Evolutionary conservation across 2,888 invertebrate genomes (phyloP).

Genomic region (Smittia sp.): DNA sequence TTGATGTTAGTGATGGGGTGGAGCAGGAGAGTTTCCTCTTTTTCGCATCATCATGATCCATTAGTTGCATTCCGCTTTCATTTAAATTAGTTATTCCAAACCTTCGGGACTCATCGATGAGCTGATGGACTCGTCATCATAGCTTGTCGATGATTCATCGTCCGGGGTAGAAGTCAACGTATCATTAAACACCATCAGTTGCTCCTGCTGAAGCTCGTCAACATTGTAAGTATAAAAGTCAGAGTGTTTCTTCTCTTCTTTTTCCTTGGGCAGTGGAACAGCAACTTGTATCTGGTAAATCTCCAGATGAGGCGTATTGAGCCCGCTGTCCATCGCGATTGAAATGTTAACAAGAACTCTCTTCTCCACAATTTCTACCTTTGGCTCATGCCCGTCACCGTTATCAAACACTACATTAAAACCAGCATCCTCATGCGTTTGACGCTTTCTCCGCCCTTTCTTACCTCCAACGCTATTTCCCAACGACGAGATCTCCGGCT

Average conservation of each 20-base stretch:
- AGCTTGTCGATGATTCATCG: neutral
- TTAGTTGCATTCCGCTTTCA: conserved; percentile 23
- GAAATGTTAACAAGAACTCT: conserved; percentile 79
- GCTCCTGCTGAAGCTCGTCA: neutral
- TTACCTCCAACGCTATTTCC: conserved; percentile 37
- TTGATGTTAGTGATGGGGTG: neutral
- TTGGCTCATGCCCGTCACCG: conserved; percentile 23
- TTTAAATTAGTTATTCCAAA: conserved; percentile 23
- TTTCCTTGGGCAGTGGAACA: conserved; percentile 57
- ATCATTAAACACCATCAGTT: neutral
- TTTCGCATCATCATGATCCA: conserved; percentile 16
- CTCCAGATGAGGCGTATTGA: conserved; percentile 58
- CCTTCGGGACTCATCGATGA: neutral
- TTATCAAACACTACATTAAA: conserved; percentile 20
- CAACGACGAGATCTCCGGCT: conserved; percentile 39
- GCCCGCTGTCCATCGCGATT: conserved; percentile 68
- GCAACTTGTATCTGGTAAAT: conserved; percentile 78
- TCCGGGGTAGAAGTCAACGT: neutral
- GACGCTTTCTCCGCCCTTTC: neutral
- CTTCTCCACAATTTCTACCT: conserved; percentile 46
- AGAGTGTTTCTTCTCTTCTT: neutral
- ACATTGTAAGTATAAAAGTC: conserved; percentile 22
- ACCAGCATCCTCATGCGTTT: neutral
- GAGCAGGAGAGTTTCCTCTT: neutral
- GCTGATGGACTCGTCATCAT: neutral